These are phyloP conservation scores for Gyrodactylus bullatarudis DNA, from an alignment of 1,140 invertebrate genomes.

Conservation along the genomic window DNA sequence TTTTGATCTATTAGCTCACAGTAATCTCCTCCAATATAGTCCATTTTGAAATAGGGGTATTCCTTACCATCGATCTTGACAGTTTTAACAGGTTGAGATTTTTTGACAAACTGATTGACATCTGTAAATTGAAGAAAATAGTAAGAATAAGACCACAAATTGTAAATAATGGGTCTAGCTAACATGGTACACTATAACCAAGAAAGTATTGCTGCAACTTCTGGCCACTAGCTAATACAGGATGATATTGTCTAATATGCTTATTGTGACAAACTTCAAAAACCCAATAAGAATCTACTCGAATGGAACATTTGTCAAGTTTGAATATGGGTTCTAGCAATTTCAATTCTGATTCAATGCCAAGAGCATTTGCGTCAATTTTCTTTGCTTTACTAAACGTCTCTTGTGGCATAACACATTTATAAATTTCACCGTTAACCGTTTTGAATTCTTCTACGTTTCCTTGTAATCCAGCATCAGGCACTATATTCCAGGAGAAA, in stretches of 20 bases:
- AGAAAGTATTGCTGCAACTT: background rate
- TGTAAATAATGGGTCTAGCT: background rate
- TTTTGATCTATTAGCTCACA: conserved; percentile 59
- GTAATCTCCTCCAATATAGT: conserved; percentile 32
- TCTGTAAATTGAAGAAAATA: background rate
- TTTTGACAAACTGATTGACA: background rate
- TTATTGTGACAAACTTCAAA: conserved; percentile 78
- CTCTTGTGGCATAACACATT: background rate
- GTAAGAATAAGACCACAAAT: background rate
- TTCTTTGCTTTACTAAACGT: background rate
- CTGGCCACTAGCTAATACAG: background rate
- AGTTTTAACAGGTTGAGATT: conserved; percentile 19
- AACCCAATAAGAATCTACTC: conserved; percentile 74
- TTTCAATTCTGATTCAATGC: background rate
- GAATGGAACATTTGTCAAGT: conserved; percentile 6
- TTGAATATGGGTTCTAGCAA: conserved; percentile 2
- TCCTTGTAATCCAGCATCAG: background rate
- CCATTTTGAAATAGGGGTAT: conserved; percentile 29
- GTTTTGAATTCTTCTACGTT: background rate
- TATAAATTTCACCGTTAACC: background rate
- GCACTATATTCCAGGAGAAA: background rate
- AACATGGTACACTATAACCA: background rate
- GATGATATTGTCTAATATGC: conserved; percentile 56
- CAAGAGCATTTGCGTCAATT: background rate
- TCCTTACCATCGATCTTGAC: conserved; percentile 49